Base-by-base conservation (phyloP, 2,888 invertebrate genomes). In the Stenolophus ochropezus region DNA sequence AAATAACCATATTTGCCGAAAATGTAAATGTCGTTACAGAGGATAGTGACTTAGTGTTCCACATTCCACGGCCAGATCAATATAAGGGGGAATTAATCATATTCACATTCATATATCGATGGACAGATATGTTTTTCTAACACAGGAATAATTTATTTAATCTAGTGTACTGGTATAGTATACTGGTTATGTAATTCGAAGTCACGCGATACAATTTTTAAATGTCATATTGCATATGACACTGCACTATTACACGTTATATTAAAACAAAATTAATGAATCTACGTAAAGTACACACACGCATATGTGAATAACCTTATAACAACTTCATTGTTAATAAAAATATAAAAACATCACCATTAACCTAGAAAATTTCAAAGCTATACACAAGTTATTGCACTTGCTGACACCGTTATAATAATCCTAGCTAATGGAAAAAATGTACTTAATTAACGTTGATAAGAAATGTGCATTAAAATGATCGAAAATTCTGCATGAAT, bases 181-280 rank as follows among this genome's bases (percentile, higher is more conserved):
- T 42, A 42, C 8, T 42, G 23, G 5, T 5, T 61, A 14, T 61
- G 16, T 69, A 69, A 33, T 69, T 69, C 69, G 33, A 20, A 76
- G 78, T 78, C 78, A 78, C 78, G 78, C 78, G 23, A 78, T 21
- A 23, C 47, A 78, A 78, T 78, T 65, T 78, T 65, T 78, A 65
- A 33, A 65, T 65, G 65, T 78, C 78, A 78, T 58, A 21, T 65
- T 49, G 65, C 78, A 23, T 78, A 58, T 78, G 65, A 78, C 78
- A 78, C 47, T 78, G 65, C 61, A 65, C 42, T 23, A 78, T 78
- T 78, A 78, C 56, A 78, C 78, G 33, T 61, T 65, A 49, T 49
- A 49, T 33, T 78, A 58, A 78, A 78, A 65, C 16, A 65, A 49
- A 58, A 78, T 78, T 78, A 78, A 78, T 78, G 61, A 61, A 56